These are phyloP conservation scores for Lepus timidus DNA, from an alignment of 2,113 vertebrate species.

Conservation along the genomic window DNA sequence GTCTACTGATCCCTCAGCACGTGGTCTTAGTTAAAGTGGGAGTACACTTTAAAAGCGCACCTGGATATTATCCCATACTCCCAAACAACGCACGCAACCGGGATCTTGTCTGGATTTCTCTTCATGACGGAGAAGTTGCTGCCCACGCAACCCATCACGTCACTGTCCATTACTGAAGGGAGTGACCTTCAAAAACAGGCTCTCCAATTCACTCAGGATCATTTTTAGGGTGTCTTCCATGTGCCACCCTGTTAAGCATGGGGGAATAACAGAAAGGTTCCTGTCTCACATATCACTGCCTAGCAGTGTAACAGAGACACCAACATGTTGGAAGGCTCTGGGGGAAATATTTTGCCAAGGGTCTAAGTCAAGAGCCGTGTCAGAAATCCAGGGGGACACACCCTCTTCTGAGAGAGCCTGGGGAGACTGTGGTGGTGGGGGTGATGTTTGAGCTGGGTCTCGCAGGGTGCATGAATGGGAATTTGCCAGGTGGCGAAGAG, in stretches of 20 bases:
- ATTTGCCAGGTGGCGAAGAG: background rate
- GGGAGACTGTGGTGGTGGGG: background rate
- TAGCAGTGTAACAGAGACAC: background rate
- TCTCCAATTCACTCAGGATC: constrained; percentile 25
- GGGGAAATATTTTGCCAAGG: background rate
- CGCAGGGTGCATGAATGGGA: background rate
- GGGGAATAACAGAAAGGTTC: background rate
- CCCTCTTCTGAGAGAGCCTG: background rate
- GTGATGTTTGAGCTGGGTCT: constrained; percentile 3
- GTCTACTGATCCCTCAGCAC: background rate
- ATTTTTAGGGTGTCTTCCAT: background rate
- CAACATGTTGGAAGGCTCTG: background rate
- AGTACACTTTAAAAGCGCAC: background rate
- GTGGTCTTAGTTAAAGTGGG: constrained; percentile 55
- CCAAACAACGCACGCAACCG: background rate
- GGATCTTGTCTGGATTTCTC: constrained; percentile 17
- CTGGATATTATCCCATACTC: constrained; percentile 48
- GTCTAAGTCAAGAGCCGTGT: background rate
- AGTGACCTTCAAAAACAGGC: background rate
- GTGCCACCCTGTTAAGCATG: background rate
- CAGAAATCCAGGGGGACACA: background rate
- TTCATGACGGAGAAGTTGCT: constrained; percentile 50
- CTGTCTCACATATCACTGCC: background rate
- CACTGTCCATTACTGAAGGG: constrained; percentile 4
- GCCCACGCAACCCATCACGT: background rate